Evolutionary conservation across 2,113 vertebrate genomes (phyloP), one percentile per base, ranked within the genome.

Genomic region (Tragulus kanchil): DNA sequence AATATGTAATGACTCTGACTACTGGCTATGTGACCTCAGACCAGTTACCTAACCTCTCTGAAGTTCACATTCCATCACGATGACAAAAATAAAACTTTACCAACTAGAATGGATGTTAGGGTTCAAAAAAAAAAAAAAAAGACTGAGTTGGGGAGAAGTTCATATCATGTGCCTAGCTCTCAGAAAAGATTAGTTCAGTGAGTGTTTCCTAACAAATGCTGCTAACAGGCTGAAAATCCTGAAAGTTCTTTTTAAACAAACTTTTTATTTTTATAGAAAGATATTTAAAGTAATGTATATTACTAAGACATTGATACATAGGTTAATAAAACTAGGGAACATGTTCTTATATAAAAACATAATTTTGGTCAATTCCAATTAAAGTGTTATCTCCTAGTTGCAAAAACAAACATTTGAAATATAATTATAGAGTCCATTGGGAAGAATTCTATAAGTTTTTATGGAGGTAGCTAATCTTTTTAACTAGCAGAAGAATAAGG

Each of bases 391-490:
- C 36, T 73, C 36, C 69, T 73, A 45, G 36, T 45, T 73, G 69
- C 36, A 45, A 73, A 25, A 73, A 45, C 10, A 71, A 71, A 45
- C 36, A 7, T 48, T 50, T 75, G 50, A 95, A 67, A 90, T 73
- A 75, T 36, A 90, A 92, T 69, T 95, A 61, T 95, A 96, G 11
- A 73, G 65, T 26, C n/a, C 86, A 10, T 83, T 97, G 54, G 25
- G 45, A 90, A 90, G 56, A 14, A 71, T 81, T 96, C 90, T 79
- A 45, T 93, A 85, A 82, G 50, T 82, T 90, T 64, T 71, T 83
- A 36, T 52, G 54, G 82, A 85, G 67, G 6, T 19, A 25, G 73
- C 48, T 81, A 6, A 54, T 82, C 59, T 92, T 93, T 91, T 83
- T 21, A 64, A 85, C 59, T 94, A 88, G 50, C 71, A 78, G 71